Percentiles rank a stretch among this genome's conserved stretches.
These are phyloP conservation scores for Speoplatyrhinus poulsoni DNA, from an alignment of 2,113 vertebrate genomes.

Conservation along the genomic window DNA sequence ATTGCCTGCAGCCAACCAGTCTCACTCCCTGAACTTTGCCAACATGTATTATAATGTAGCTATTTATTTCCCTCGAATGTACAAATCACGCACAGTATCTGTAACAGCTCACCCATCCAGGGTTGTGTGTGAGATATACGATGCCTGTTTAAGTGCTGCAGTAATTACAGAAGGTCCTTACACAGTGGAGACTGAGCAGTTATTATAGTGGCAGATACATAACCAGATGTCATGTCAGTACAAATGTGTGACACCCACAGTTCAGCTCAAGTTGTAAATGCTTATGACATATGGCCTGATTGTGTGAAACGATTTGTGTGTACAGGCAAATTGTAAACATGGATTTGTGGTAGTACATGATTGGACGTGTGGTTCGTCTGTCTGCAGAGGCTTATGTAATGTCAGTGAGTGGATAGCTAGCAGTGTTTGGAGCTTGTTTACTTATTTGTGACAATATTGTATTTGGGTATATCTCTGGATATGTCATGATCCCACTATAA, in stretches of 20 bases:
- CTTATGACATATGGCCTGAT: background rate
- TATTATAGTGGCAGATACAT: slow-evolving; percentile 63
- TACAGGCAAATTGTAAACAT: slow-evolving; percentile 17
- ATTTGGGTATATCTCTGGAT: slow-evolving; percentile 39
- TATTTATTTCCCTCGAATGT: slow-evolving; percentile 40
- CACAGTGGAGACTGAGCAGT: slow-evolving; percentile 56
- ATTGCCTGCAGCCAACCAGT: slow-evolving; percentile 16
- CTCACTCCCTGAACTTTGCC: slow-evolving; percentile 16
- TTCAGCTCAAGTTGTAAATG: background rate
- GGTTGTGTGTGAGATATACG: slow-evolving; percentile 53
- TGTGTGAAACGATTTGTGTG: background rate
- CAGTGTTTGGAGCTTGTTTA: slow-evolving; percentile 12
- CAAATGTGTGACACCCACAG: slow-evolving; percentile 7
- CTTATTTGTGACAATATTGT: slow-evolving; percentile 12
- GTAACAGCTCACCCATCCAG: slow-evolving; percentile 41
- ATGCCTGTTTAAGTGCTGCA: slow-evolving; percentile 46
- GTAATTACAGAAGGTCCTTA: slow-evolving; percentile 64
- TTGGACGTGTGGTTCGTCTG: slow-evolving; percentile 25
- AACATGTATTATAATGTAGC: slow-evolving; percentile 33
- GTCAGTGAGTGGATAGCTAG: slow-evolving; percentile 2
- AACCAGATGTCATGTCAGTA: slow-evolving; percentile 56
- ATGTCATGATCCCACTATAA: slow-evolving; percentile 22
- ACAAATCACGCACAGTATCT: slow-evolving; percentile 31
- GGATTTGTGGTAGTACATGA: slow-evolving; percentile 19
- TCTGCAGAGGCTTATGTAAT: slow-evolving; percentile 4